A percentile compares a stretch with the other conserved stretches of the same genome.
These are phyloP conservation scores for Hydrozoanthus gracilis DNA, from an alignment of 92 coral and sea anemone genomes.

Conservation along the genomic window DNA sequence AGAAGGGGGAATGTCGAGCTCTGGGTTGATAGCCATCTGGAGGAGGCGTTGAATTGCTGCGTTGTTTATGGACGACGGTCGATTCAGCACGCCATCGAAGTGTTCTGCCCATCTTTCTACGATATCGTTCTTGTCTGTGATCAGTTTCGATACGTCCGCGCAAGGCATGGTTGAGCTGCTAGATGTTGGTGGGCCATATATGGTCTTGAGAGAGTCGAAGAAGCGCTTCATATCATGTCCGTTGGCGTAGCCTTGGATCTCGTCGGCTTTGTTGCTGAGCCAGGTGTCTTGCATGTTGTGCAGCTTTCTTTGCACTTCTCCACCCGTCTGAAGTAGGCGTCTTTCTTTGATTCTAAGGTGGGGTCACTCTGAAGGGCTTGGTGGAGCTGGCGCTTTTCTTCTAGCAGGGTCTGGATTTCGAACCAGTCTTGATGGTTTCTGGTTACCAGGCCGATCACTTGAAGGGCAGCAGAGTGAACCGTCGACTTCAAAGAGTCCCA, in stretches of 20 bases:
- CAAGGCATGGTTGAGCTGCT: background rate
- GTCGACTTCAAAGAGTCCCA: background rate
- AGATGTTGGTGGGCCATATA: conserved; percentile 4
- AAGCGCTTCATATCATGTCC: conserved; percentile 21
- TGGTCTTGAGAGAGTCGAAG: conserved; percentile 36
- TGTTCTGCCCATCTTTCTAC: conserved; percentile 51
- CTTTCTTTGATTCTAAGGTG: background rate
- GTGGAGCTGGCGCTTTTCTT: background rate
- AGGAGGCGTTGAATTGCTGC: background rate
- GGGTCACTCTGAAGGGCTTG: background rate
- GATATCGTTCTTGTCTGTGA: conserved; percentile 17
- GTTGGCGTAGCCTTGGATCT: conserved; percentile 27
- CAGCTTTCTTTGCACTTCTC: conserved; percentile 30
- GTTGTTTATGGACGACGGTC: background rate
- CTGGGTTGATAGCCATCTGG: background rate
- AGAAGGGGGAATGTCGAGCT: background rate
- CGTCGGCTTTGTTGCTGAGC: conserved; percentile 2
- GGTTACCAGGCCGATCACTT: background rate
- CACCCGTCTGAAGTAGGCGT: background rate
- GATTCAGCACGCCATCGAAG: conserved; percentile 22
- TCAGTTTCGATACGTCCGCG: conserved; percentile 26
- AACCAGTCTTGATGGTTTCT: background rate
- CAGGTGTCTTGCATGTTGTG: background rate
- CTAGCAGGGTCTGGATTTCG: background rate
- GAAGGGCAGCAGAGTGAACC: background rate